Percentiles rank a stretch among this genome's conserved stretches.
These are phyloP conservation scores for Cynocephalus volans DNA, from an alignment of 2,113 vertebrate genomes.

Conservation along the genomic window DNA sequence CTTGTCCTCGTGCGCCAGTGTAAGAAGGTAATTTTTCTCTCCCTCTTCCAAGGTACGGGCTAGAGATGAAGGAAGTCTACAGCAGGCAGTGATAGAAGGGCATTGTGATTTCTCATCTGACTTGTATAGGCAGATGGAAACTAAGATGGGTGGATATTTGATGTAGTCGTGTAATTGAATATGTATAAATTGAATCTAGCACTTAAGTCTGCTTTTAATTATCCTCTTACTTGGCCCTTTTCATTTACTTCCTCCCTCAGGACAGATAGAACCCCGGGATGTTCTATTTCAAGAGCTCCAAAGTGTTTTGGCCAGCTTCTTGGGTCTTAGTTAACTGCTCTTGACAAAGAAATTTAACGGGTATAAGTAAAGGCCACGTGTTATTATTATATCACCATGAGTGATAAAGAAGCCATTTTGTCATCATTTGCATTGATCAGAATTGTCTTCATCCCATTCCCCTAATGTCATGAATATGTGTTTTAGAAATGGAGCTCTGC, in stretches of 20 bases:
- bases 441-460: slow-evolving; percentile 28
- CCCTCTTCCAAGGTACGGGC: neutral
- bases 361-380: neutral
- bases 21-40: slow-evolving; percentile 91
- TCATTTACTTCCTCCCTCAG: neutral
- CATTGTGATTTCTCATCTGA: neutral
- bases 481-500: slow-evolving; percentile 61
- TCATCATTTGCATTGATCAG: neutral
- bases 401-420: neutral
- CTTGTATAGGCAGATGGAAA: neutral
- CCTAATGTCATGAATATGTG: slow-evolving; percentile 47
- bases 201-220: neutral
- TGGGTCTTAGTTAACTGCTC: slow-evolving; percentile 23
- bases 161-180: neutral
- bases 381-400: neutral
- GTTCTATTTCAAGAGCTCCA: slow-evolving; percentile 46
- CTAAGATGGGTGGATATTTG: neutral
- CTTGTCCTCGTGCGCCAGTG: slow-evolving; percentile 86
- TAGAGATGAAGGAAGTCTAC: neutral
- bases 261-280: neutral
- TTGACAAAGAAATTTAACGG: neutral
- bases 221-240: neutral
- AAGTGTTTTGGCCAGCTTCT: slow-evolving; percentile 11
- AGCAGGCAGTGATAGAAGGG: neutral
- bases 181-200: neutral